phyloP scores from a whole-genome alignment of 2,797 vertebrate genomes.

The Hyperoplus immaculatus region DNA sequence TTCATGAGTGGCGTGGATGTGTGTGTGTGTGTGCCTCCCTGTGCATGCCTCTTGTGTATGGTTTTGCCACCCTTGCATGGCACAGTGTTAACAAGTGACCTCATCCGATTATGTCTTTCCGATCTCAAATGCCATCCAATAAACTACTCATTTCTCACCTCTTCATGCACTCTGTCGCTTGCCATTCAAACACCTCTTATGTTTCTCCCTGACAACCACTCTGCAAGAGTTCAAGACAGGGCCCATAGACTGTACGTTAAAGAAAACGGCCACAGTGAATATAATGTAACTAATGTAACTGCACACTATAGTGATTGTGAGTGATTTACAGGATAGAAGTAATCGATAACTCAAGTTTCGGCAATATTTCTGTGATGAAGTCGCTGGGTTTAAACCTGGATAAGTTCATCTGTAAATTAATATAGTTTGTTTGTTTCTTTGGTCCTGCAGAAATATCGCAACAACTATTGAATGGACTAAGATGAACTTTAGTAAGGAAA shows the following conservation, averaged over 20 bases:
- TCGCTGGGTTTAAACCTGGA: constrained; percentile 2
- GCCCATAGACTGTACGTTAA: no score
- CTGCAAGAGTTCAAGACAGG: constrained; percentile 26
- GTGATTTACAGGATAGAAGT: constrained; percentile 41
- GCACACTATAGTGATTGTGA: constrained; percentile 41
- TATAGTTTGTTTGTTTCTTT: neutral
- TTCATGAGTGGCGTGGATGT: constrained; percentile 37
- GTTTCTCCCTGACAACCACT: constrained; percentile 33
- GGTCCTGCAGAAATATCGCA: neutral
- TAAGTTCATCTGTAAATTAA: constrained; percentile 1
- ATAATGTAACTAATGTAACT: constrained; percentile 16
- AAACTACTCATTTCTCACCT: constrained; percentile 71
- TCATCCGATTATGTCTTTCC: constrained; percentile 74
- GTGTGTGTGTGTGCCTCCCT: constrained; percentile 25
- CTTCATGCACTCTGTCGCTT: constrained; percentile 58
- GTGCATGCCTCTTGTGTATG: constrained; percentile 50
- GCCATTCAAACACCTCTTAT: constrained; percentile 61
- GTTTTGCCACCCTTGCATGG: constrained; percentile 60
- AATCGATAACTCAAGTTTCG: constrained; percentile 36
- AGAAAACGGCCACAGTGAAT: no score
- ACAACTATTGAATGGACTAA: neutral
- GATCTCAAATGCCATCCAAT: constrained; percentile 69
- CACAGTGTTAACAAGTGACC: constrained; percentile 78
- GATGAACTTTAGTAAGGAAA: neutral
- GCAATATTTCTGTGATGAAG: constrained; percentile 28